Evolutionary conservation across 2,797 vertebrate genomes (phyloP), one percentile per base, ranked within the genome.

Genomic region (Fratercula arctica): DNA sequence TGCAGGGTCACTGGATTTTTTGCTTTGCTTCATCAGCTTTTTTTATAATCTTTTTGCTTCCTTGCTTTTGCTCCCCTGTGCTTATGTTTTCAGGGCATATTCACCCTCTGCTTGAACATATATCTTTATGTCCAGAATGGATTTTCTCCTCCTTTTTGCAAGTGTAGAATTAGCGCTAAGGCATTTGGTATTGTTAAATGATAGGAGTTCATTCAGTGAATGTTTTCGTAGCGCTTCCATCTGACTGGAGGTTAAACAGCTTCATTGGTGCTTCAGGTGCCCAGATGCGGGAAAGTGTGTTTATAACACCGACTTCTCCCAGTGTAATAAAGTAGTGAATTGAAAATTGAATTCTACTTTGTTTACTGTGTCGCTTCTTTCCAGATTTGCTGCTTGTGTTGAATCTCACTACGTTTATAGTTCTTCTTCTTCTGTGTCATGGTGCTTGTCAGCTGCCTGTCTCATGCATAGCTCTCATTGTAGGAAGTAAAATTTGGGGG

Each of bases 381-480:
- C 37, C 5, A 6, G 19, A 63, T 90, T 91, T 90, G 24, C 54
- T 90, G 24, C 35, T 87, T 59, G 10, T 89, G 20, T 90, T 80
- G 57, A 85, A 78, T 76, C 39, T 85, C 43, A 78, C 50, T 81
- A 14, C 59, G 11, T 68, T 61, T 57, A 33, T 61, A n/a, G 51
- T 91, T 70, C 51, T 46, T 74, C 41, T 64, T 69, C 73, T 94
- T 97, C 87, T 96, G 93, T 97, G 92, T 96, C 90, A 77, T 54
- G 51, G 64, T 96, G 39, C 66, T 95, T 96, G 90, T 97, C 95
- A 91, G 67, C 91, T 97, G 89, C 93, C 96, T 98, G 68, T 59
- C 63, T 96, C 50, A 39, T 88, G 76, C 64, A 60, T 95, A 92
- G 68, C 91, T 93, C 68, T 94, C 50, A 26, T 89, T 6, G 39